phyloP scores from a whole-genome alignment of 1,140 invertebrate genomes.

The Armadillidium nasatum region DNA sequence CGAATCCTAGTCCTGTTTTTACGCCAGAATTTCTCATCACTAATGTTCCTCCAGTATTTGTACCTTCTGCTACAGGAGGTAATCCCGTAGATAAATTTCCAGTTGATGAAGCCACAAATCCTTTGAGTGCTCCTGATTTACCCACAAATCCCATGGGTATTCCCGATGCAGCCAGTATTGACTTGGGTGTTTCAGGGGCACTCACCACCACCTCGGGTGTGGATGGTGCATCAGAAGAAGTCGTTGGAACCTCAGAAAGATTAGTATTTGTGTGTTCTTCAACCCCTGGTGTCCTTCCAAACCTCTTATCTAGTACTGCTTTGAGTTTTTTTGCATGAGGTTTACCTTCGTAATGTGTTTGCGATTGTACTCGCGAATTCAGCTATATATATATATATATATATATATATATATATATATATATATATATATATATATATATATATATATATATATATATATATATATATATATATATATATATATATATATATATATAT shows the following conservation, averaged over 20 bases:
- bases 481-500: no score
- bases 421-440: no score
- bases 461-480: no score
- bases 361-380: conserved; percentile 38
- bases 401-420: no score
- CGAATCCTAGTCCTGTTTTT: no score
- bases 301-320: neutral
- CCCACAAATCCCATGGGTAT: neutral
- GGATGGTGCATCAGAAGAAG: neutral
- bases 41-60: no score
- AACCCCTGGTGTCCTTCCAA: neutral
- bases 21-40: no score
- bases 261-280: neutral
- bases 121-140: neutral
- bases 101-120: neutral
- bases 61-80: no score
- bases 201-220: neutral
- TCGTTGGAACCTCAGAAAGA: neutral
- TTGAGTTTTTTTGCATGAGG: conserved; percentile 40
- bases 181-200: neutral
- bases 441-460: no score
- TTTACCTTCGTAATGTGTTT: conserved; percentile 43
- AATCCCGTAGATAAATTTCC: neutral
- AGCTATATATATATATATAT: conserved; percentile 22
- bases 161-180: neutral